Conservation (phyloP, 64 coral and sea anemone genomes). For the Pachyseris speciosa region DNA sequence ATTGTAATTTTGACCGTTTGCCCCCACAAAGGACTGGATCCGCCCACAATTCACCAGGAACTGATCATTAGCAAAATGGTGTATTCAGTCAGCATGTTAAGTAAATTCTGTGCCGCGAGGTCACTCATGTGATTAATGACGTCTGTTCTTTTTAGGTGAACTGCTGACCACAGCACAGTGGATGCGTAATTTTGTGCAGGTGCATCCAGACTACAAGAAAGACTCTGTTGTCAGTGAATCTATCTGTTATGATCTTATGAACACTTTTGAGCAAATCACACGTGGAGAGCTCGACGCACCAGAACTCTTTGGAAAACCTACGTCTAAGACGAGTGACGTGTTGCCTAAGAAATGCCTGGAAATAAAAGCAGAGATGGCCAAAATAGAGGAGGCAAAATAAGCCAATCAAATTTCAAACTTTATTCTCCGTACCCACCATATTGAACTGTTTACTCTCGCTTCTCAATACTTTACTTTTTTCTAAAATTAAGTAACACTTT, state of each 20-base stretch:
- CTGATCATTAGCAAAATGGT: too few relatives aligned
- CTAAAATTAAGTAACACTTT: too few relatives aligned
- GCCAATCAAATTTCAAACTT: not conserved
- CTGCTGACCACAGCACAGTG: slow-evolving; percentile 96
- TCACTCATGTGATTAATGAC: not conserved
- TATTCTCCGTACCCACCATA: too few relatives aligned
- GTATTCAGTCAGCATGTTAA: too few relatives aligned
- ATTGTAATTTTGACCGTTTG: too few relatives aligned
- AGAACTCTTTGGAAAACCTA: slow-evolving; percentile 85
- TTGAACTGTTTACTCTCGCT: too few relatives aligned
- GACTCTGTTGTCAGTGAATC: slow-evolving; percentile 89
- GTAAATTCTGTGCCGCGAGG: not conserved
- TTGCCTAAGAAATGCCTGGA: slow-evolving; percentile 80
- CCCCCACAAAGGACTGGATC: too few relatives aligned
- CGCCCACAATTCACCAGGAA: too few relatives aligned
- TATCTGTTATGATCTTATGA: slow-evolving; percentile 95
- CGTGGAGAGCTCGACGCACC: slow-evolving; percentile 69
- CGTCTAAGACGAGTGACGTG: slow-evolving; percentile 75
- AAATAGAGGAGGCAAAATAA: slow-evolving; percentile 60
- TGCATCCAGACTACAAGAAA: slow-evolving; percentile 88
- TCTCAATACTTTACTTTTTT: too few relatives aligned
- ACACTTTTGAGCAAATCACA: slow-evolving; percentile 76
- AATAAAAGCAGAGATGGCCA: slow-evolving; percentile 80
- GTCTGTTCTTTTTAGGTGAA: slow-evolving; percentile 64
- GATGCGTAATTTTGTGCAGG: slow-evolving; percentile 84